phyloP scores from a whole-genome alignment of 2,888 invertebrate species.

The Eudasyphora cyanicolor region DNA sequence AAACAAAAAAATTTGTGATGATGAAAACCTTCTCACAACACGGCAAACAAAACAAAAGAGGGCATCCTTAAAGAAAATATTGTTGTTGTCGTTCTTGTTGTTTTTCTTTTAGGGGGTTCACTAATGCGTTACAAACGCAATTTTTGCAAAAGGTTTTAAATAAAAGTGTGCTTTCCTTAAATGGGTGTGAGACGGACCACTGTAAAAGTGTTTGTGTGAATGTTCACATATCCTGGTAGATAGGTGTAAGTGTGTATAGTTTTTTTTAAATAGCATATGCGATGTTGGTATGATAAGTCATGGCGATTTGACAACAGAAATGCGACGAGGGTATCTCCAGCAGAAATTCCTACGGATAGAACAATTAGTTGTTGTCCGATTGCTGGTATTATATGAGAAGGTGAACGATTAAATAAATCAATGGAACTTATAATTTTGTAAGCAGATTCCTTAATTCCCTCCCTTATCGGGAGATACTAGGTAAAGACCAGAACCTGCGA shows the following conservation, averaged over 20 bases:
- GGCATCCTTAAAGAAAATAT: slow-evolving; percentile 9
- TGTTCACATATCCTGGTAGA: not conserved
- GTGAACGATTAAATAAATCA: no score
- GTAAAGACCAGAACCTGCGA: no score
- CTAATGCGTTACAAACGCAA: slow-evolving; percentile 54
- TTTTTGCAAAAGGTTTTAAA: slow-evolving; percentile 10
- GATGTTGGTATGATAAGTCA: not conserved
- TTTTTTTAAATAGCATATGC: not conserved
- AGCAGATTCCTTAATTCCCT: no score
- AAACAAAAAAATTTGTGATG: not conserved
- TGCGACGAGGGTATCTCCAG: no score
- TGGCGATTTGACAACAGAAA: no score
- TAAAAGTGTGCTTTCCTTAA: slow-evolving; percentile 1
- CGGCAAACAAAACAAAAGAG: not conserved
- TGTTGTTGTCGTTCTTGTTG: no score
- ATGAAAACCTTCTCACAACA: not conserved
- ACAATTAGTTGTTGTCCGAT: no score
- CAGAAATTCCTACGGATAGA: no score
- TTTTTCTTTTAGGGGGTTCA: slow-evolving; percentile 26
- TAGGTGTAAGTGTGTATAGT: slow-evolving; percentile 1
- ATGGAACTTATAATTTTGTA: no score
- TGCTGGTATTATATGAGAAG: no score
- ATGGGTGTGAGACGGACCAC: not conserved
- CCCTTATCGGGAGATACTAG: no score
- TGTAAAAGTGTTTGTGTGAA: not conserved